Evolutionary conservation across 1,140 invertebrate genomes (phyloP), one percentile per base, ranked within the genome.

Genomic region (Drosophila trapezifrons): DNA sequence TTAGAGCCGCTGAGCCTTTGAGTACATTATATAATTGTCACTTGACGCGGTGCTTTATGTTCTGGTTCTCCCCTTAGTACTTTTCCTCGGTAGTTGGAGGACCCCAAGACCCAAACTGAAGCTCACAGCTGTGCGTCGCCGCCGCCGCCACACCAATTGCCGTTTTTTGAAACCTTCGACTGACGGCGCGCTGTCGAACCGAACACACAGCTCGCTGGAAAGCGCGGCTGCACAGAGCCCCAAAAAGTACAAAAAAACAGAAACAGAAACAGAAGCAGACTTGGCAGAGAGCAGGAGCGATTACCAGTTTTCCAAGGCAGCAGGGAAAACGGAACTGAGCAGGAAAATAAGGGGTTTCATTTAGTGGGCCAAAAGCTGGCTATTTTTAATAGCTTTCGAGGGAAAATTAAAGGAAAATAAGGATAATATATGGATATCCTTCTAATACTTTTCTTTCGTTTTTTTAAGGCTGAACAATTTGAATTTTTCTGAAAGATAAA

Each of bases 11-110:
- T n/a, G n/a, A n/a, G 45, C 35, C 45, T 57, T 20, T 42, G 10
- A 17, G 22, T 37, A 35, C 27, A 76, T 76, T 76, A 76, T 76
- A 76, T 76, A 76, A 76, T 76, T 76, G 72, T 67, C 62, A 54
- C 62, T 54, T 67, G 29, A 54, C 42, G 18, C 37, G 46, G 27
- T 13, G 32, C 49, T 27, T 65, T 52, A 27, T 29, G 32, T 32
- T 13, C 22, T 7, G 9, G 15, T 25, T 46, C 25, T 27, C 13
- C 1, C 38, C 27, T 2, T 15, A 37, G 37, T 18, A 32, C 8
- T 37, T 51, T 51, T 35, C 2, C 27, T 9, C 25, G 22, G 32
- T 4, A 17, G 15, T 32, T 27, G 18, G 40, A 29, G 17, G 35
- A 67, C 40, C 56, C 9, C 25, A 45, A 37, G 27, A 72, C 40